phyloP scores from a whole-genome alignment of 2,797 vertebrate species.

The Falco concolor region DNA sequence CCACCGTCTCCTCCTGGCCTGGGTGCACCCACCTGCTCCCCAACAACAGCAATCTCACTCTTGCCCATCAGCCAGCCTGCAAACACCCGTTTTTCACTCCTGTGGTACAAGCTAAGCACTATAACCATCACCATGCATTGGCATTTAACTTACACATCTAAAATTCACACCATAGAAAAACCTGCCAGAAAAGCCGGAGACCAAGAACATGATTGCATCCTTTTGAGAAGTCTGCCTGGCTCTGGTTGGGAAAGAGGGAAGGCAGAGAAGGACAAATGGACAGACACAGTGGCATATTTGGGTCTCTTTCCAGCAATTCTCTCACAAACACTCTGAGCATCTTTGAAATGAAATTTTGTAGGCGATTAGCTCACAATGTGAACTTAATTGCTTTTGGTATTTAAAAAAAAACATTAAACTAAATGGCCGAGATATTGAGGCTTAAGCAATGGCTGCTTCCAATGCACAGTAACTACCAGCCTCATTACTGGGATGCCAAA shows the following conservation, averaged over 20 bases:
- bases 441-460: slow-evolving; percentile 58
- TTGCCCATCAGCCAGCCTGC: background rate
- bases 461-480: slow-evolving; percentile 44
- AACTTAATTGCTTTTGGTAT: slow-evolving; percentile 71
- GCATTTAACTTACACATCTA: background rate
- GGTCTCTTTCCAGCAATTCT: slow-evolving; percentile 13
- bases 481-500: slow-evolving; percentile 37
- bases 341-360: slow-evolving; percentile 68
- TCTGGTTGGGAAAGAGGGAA: background rate
- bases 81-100: background rate
- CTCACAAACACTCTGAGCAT: slow-evolving; percentile 57
- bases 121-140: background rate
- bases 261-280: background rate
- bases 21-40: rapidly evolving
- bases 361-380: slow-evolving; percentile 66
- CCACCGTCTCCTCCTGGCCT: background rate
- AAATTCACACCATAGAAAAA: background rate
- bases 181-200: background rate
- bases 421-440: slow-evolving; percentile 65
- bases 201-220: background rate
- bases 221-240: background rate
- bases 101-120: background rate
- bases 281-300: background rate
- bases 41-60: background rate
- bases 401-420: slow-evolving; percentile 68